Base-by-base conservation (phyloP, 2,797 vertebrate species). In the Pseudochirops corinnae region DNA sequence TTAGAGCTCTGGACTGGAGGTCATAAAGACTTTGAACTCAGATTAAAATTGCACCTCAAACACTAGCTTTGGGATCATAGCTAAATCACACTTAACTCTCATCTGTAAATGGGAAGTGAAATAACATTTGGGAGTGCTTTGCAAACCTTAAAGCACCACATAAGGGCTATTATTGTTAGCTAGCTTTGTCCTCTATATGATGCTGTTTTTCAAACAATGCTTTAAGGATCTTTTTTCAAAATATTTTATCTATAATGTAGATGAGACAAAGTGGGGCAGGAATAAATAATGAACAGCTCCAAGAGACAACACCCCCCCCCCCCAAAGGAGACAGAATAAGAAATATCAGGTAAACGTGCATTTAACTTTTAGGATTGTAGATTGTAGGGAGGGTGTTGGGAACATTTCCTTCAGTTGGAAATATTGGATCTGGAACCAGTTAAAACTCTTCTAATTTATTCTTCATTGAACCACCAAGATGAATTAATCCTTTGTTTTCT, bases 401-500 rank as follows among this genome's bases (percentile, higher is more conserved):
- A 95, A 94, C 93, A 93, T 29, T 93, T 97, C 4, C 96, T 98
- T 98, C 93, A 94, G 96, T 98, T 98, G 98, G 94, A 97, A 94
- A 60, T 95, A 96, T 97, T 96, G 98, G 95, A 98, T 98, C 60
- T 96, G 97, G 82, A 87, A 97, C 91, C 94, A 97, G 94, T 97
- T 98, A 96, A 95, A 98, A 97, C 94, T 95, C 93, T 52, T 92
- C 90, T 97, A 97, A 97, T 98, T 98, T 98, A 98, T 92, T 90
- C 57, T 98, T 98, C 98, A 96, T 98, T 98, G 97, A 98, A 96
- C 96, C 96, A 90, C 90, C 94, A 98, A 97, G 97, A 97, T 96
- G 98, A 98, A 98, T 97, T 95, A 97, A 98, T 98, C 95, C 93
- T 98, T 97, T 95, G 94, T 98, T 98, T 97, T 57, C 92, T 97